Conservation (phyloP, 2,888 invertebrate genomes). For the Rutpela maculata region DNA sequence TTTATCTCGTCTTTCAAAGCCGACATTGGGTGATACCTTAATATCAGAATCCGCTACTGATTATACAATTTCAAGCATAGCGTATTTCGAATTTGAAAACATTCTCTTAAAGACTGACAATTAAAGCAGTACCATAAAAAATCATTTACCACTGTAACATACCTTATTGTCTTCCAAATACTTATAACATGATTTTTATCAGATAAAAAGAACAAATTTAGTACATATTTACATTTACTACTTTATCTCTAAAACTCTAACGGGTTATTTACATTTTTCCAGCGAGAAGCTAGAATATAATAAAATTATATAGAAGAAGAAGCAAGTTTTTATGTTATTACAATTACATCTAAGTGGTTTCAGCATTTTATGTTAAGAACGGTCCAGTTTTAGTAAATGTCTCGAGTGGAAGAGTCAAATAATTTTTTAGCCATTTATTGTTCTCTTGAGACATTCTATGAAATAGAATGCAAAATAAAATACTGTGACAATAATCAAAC, state of each 20-base stretch:
- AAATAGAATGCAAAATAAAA: too few species aligned
- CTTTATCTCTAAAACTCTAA: slow-evolving; percentile 42
- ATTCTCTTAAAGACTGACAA: neutral
- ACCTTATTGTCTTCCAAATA: slow-evolving; percentile 66
- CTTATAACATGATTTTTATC: slow-evolving; percentile 58
- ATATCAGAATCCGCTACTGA: neutral
- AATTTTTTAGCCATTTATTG: too few species aligned
- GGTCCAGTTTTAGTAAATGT: neutral
- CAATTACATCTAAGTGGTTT: neutral
- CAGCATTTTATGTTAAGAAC: neutral
- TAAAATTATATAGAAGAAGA: neutral
- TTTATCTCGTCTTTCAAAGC: too few species aligned
- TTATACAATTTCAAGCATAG: neutral
- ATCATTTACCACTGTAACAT: slow-evolving; percentile 47
- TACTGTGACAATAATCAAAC: too few species aligned
- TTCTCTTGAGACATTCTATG: too few species aligned
- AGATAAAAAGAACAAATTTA: slow-evolving; percentile 53
- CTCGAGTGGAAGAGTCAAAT: neutral
- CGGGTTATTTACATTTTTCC: slow-evolving; percentile 50
- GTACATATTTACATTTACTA: slow-evolving; percentile 59
- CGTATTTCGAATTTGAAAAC: neutral
- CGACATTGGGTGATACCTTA: neutral
- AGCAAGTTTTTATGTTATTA: neutral
- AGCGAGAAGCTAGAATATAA: slow-evolving; percentile 9
- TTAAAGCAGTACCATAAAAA: slow-evolving; percentile 28